These are phyloP conservation scores for Halictus rubicundus DNA, from an alignment of 1,140 invertebrate species.

Conservation along the genomic window DNA sequence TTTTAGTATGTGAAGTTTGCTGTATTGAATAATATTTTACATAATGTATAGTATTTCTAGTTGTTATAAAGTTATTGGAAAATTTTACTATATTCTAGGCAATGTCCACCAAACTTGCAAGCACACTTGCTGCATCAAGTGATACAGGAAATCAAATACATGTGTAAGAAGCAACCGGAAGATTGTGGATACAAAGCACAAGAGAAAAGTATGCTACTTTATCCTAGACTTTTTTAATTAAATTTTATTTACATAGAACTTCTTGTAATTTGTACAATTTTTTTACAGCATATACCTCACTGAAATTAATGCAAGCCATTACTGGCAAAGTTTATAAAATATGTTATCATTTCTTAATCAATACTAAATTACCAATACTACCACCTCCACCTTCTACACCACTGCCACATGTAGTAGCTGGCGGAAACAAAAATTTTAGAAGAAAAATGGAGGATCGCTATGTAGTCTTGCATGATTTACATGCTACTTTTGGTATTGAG, in stretches of 20 bases:
- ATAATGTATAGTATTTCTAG: background rate
- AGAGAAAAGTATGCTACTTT: slow-evolving; percentile 80
- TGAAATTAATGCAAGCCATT: slow-evolving; percentile 87
- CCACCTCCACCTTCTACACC: slow-evolving; percentile 80
- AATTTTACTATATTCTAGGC: slow-evolving; percentile 80
- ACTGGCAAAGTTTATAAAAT: slow-evolving; percentile 86
- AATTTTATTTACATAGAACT: background rate
- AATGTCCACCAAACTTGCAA: slow-evolving; percentile 85
- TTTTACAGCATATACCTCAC: slow-evolving; percentile 85
- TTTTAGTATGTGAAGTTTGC: slow-evolving; percentile 5
- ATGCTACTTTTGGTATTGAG: slow-evolving; percentile 85
- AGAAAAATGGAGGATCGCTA: slow-evolving; percentile 94
- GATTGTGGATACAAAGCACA: slow-evolving; percentile 82
- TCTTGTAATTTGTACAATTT: slow-evolving; percentile 7
- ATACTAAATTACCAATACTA: slow-evolving; percentile 81
- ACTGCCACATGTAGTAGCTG: slow-evolving; percentile 81
- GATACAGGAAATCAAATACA: slow-evolving; percentile 83
- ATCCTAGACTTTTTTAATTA: background rate
- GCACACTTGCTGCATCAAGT: slow-evolving; percentile 84
- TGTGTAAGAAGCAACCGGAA: slow-evolving; percentile 84
- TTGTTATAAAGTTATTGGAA: background rate
- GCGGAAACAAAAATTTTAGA: slow-evolving; percentile 89
- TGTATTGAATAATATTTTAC: background rate
- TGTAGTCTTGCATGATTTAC: slow-evolving; percentile 87
- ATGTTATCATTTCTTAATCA: slow-evolving; percentile 85